Percentiles rank a stretch among this genome's conserved stretches.
phyloP scores from a whole-genome alignment of 2,113 vertebrate genomes.

The Cariama cristata region DNA sequence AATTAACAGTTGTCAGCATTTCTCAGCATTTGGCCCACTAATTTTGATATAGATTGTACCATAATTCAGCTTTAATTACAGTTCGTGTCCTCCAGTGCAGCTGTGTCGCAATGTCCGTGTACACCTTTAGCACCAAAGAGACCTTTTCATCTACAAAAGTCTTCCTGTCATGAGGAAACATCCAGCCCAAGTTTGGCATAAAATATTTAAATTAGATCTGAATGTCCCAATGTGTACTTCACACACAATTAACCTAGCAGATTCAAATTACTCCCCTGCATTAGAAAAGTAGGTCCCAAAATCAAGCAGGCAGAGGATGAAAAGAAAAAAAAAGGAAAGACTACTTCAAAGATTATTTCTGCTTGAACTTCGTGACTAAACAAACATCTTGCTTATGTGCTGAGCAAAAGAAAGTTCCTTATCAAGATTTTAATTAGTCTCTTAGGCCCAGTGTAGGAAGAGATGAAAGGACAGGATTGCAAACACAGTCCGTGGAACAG shows the following conservation, averaged over 20 bases:
- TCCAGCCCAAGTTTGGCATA: not conserved
- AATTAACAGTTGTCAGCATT: slow-evolving; percentile 34
- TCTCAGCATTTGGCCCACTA: slow-evolving; percentile 18
- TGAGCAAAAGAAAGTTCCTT: not conserved
- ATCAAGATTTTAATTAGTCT: slow-evolving; percentile 49
- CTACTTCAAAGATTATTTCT: slow-evolving; percentile 45
- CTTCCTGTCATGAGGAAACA: not conserved
- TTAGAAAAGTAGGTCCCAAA: slow-evolving; percentile 10
- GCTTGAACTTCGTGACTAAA: slow-evolving; percentile 4
- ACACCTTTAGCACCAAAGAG: not conserved
- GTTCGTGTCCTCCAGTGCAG: not conserved
- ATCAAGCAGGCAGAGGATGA: not conserved
- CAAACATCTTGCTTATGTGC: slow-evolving; percentile 9
- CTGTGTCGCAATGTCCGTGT: not conserved
- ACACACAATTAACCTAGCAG: not conserved
- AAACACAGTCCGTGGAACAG: not conserved
- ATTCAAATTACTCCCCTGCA: not conserved
- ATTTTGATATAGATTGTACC: not conserved
- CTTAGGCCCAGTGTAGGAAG: not conserved
- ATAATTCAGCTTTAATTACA: slow-evolving; percentile 54
- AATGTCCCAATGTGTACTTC: not conserved
- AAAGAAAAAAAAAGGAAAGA: not conserved
- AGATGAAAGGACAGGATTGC: slow-evolving; percentile 36
- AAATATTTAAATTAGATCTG: not conserved
- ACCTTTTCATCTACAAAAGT: not conserved